These are phyloP conservation scores for Manacus vitellinus DNA, from an alignment of 2,113 vertebrate species.

Conservation along the genomic window DNA sequence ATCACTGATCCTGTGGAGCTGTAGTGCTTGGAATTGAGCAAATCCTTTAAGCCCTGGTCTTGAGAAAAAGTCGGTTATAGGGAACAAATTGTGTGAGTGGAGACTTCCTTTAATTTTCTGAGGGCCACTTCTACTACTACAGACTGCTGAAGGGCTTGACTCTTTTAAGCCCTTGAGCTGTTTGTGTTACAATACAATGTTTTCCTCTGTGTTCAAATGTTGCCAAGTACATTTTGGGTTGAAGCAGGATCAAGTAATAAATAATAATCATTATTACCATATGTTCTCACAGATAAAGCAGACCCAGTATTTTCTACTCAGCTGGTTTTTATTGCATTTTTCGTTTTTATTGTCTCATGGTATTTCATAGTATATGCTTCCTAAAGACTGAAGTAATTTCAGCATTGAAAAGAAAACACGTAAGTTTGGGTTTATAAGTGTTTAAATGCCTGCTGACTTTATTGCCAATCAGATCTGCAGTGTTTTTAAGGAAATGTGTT, in stretches of 20 bases:
- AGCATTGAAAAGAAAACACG: background rate
- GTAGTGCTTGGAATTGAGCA: background rate
- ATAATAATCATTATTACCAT: constrained; percentile 37
- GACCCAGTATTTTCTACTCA: background rate
- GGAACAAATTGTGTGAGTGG: background rate
- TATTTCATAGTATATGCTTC: background rate
- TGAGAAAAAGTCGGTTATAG: background rate
- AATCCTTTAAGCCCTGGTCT: background rate
- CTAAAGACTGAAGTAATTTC: background rate
- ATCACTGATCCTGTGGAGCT: background rate
- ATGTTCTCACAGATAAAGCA: constrained; percentile 3
- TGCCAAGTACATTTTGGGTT: constrained; percentile 10
- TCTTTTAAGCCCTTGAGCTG: background rate
- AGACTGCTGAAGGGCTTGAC: background rate
- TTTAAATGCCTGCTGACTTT: background rate
- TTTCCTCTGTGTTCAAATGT: background rate
- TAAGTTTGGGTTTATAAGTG: background rate
- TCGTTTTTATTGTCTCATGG: background rate
- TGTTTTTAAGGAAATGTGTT: background rate
- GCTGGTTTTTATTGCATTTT: background rate
- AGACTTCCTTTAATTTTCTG: background rate
- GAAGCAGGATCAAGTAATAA: constrained; percentile 27
- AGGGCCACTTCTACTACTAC: background rate
- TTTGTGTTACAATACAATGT: background rate
- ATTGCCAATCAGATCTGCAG: background rate